These are phyloP conservation scores for Melanargia galathea DNA, from an alignment of 2,888 invertebrate genomes.

Conservation along the genomic window DNA sequence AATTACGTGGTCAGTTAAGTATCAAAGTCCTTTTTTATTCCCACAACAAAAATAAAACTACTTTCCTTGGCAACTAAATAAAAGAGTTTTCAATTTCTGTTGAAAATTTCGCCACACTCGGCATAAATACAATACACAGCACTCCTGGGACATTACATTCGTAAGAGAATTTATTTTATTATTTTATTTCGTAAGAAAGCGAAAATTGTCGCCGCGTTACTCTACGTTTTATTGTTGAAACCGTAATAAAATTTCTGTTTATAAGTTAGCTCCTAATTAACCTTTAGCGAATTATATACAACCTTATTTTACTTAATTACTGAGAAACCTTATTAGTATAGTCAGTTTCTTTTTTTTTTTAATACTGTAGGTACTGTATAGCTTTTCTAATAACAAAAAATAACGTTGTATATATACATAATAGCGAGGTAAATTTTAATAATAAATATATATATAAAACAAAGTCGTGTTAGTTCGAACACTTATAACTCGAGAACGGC, in stretches of 20 bases:
- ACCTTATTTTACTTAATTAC: no score
- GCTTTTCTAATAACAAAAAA: no score
- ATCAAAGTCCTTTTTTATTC: slow-evolving; percentile 3
- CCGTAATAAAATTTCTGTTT: not conserved
- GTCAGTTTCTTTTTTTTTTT: no score
- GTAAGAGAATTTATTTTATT: slow-evolving; percentile 22
- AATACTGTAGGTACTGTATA: no score
- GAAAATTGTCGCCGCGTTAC: slow-evolving; percentile 13
- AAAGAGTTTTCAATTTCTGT: slow-evolving; percentile 22
- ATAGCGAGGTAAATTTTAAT: no score
- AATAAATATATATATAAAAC: no score
- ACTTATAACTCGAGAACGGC: no score
- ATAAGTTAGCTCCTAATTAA: not conserved
- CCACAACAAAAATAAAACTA: slow-evolving; percentile 8
- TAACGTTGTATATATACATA: no score
- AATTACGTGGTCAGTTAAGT: not conserved
- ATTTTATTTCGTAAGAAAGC: slow-evolving; percentile 19
- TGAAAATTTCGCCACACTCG: slow-evolving; percentile 21
- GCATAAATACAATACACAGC: slow-evolving; percentile 21
- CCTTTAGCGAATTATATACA: no score
- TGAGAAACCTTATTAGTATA: no score
- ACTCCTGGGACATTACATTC: slow-evolving; percentile 22
- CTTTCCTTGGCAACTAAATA: slow-evolving; percentile 10
- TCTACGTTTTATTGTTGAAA: slow-evolving; percentile 3
- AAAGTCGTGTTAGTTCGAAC: no score